phyloP scores from a whole-genome alignment of 2,113 vertebrate genomes.

The Alligator mississippiensis region DNA sequence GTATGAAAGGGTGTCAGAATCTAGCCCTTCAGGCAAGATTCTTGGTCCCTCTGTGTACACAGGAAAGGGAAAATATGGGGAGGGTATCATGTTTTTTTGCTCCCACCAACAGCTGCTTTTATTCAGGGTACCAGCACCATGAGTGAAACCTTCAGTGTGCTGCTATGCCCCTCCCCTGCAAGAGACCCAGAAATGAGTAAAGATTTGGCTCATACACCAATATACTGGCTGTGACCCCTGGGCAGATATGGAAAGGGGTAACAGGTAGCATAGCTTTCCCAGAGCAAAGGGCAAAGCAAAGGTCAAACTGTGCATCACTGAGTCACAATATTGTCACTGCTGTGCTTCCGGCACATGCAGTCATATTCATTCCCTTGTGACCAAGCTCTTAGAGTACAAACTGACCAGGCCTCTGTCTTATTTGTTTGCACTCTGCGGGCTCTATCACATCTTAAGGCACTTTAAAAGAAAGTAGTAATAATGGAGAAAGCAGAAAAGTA shows the following conservation, averaged over 20 bases:
- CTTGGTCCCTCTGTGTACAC: background rate
- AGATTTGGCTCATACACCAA: background rate
- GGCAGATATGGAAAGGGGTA: background rate
- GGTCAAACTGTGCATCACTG: background rate
- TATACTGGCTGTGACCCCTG: background rate
- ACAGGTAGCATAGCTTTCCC: background rate
- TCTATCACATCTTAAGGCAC: background rate
- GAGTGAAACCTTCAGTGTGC: background rate
- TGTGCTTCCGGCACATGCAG: background rate
- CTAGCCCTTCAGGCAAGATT: background rate
- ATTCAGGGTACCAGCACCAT: background rate
- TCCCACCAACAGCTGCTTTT: background rate
- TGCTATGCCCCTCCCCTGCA: background rate
- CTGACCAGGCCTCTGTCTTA: background rate
- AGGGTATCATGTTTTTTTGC: background rate
- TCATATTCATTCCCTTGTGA: background rate
- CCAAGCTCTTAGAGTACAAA: background rate
- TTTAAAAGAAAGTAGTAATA: slow-evolving; percentile 4
- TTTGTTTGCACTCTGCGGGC: background rate
- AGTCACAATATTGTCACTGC: background rate
- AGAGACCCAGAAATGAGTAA: background rate
- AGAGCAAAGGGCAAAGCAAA: background rate
- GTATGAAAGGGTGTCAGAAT: slow-evolving; percentile 1
- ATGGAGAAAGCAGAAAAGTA: background rate
- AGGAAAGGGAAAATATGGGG: background rate